phyloP scores from a whole-genome alignment of 1,140 invertebrate species.

The Charaxes varanes region DNA sequence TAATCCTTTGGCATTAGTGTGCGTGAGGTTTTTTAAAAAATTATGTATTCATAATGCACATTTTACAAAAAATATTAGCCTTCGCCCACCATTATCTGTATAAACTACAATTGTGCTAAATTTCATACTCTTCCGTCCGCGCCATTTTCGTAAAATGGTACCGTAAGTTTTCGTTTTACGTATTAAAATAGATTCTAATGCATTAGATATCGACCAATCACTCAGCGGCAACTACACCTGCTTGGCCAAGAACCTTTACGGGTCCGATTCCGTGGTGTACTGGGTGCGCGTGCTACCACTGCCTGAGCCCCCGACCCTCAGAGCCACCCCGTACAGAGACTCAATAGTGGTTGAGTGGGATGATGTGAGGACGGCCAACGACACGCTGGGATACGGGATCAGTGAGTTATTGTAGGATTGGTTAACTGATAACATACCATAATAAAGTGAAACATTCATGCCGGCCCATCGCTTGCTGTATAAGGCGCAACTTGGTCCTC shows the following conservation, averaged over 20 bases:
- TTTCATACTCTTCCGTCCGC: no score
- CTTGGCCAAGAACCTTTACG: conserved; percentile 86
- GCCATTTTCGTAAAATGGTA: no score
- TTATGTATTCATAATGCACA: no score
- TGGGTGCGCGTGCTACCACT: conserved; percentile 83
- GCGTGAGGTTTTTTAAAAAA: no score
- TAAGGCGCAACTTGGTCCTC: no score
- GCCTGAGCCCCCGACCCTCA: conserved; percentile 78
- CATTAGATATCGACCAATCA: conserved; percentile 73
- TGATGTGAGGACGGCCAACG: conserved; percentile 41
- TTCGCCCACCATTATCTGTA: no score
- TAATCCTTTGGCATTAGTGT: no score
- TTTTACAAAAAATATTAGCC: no score
- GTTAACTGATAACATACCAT: neutral
- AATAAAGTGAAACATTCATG: no score
- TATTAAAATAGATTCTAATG: neutral
- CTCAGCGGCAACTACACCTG: conserved; percentile 90
- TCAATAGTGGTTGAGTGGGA: conserved; percentile 79
- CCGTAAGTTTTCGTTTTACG: neutral
- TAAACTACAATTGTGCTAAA: no score
- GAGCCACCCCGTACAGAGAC: conserved; percentile 78
- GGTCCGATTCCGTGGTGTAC: conserved; percentile 87
- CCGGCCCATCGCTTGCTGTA: no score
- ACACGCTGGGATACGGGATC: conserved; percentile 39
- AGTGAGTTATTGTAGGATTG: conserved; percentile 33